Evolutionary conservation across 2,888 invertebrate genomes (phyloP).

Genomic region (Geophilus truncorum): DNA sequence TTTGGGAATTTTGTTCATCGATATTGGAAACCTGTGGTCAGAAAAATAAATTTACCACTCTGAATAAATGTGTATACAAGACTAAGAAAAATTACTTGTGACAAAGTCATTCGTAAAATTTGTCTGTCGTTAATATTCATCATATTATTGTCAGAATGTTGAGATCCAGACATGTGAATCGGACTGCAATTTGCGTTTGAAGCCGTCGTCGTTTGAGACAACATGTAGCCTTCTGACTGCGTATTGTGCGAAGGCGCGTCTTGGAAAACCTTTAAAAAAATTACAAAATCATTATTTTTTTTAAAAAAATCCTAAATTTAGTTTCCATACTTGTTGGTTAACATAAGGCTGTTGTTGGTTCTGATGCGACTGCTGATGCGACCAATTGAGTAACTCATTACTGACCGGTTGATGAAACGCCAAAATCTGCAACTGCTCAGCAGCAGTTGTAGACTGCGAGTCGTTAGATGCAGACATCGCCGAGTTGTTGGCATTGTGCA

Average conservation of each 20-base stretch:
- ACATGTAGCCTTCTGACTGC: background rate
- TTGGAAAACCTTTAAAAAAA: background rate
- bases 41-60: background rate
- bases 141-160: slow-evolving; percentile 2
- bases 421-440: slow-evolving; percentile 41
- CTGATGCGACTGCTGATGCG: slow-evolving; percentile 40
- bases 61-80: background rate
- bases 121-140: background rate
- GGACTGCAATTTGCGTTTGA: background rate
- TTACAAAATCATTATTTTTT: background rate
- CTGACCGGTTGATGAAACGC: slow-evolving; percentile 40
- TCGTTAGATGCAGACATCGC: slow-evolving; percentile 32
- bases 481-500: background rate
- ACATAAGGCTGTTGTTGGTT: slow-evolving; percentile 39
- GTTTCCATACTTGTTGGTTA: slow-evolving; percentile 46
- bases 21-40: background rate
- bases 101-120: background rate
- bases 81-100: background rate
- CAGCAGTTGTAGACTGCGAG: slow-evolving; percentile 39
- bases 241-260: slow-evolving; percentile 2
- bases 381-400: slow-evolving; percentile 37
- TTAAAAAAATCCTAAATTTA: background rate
- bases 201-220: background rate
- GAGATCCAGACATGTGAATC: background rate
- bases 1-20: background rate